A percentile compares a stretch with the other conserved stretches of the same genome.
These are phyloP conservation scores for Drosophila quadrilineata DNA, from an alignment of 1,140 invertebrate genomes.

Conservation along the genomic window DNA sequence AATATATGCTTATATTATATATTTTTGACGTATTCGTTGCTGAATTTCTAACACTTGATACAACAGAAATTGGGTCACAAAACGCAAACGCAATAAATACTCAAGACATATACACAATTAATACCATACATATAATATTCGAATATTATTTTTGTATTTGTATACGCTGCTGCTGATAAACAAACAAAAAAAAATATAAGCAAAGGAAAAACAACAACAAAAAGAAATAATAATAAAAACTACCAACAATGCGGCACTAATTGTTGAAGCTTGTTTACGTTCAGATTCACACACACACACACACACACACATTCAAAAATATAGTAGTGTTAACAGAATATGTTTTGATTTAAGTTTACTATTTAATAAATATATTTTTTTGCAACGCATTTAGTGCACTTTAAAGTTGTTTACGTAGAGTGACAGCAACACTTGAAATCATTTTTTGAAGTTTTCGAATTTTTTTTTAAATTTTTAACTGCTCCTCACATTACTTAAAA, in stretches of 20 bases:
- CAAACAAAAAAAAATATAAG: slow-evolving; percentile 20
- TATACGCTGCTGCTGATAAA: slow-evolving; percentile 38
- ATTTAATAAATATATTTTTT: not conserved
- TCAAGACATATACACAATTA: not conserved
- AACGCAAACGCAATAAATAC: slow-evolving; percentile 39
- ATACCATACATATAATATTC: slow-evolving; percentile 4
- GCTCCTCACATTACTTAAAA: too few species aligned
- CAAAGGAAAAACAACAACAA: too few species aligned
- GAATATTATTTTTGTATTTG: slow-evolving; percentile 4
- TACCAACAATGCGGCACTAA: slow-evolving; percentile 20
- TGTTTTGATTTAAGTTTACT: slow-evolving; percentile 48
- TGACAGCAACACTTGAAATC: not conserved
- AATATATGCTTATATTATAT: slow-evolving; percentile 1
- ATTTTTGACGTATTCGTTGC: slow-evolving; percentile 11
- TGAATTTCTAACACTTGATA: slow-evolving; percentile 63
- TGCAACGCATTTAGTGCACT: slow-evolving; percentile 41
- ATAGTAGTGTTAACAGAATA: slow-evolving; percentile 20
- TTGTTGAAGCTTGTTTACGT: slow-evolving; percentile 59
- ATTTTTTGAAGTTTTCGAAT: slow-evolving; percentile 21
- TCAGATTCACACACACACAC: slow-evolving; percentile 24
- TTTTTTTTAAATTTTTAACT: too few species aligned
- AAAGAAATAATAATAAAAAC: slow-evolving; percentile 12
- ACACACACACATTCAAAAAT: not conserved
- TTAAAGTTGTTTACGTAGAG: slow-evolving; percentile 2
- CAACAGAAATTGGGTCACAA: slow-evolving; percentile 73